Percentiles rank a stretch among this genome's conserved stretches.
These are phyloP conservation scores for Parazoanthus darwini DNA, from an alignment of 92 coral and sea anemone genomes.

Conservation along the genomic window DNA sequence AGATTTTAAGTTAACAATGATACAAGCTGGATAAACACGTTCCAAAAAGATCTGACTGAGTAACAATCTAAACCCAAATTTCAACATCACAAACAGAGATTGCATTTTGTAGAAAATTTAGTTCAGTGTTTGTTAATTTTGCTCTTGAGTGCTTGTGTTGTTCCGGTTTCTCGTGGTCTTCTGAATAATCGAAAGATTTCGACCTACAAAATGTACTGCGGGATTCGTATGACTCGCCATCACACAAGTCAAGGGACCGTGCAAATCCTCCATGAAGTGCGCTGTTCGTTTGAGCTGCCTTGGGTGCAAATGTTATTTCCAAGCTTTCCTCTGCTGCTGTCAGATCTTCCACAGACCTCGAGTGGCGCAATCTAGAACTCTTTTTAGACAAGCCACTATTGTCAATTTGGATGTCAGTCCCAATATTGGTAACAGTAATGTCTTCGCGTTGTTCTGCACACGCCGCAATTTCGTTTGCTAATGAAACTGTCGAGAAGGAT, in stretches of 20 bases:
- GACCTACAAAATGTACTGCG: background rate
- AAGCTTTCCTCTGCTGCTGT: background rate
- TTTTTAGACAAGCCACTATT: background rate
- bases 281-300: background rate
- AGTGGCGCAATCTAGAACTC: background rate
- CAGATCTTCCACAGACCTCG: background rate
- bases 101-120: background rate
- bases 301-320: background rate
- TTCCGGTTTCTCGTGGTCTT: background rate
- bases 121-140: background rate
- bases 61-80: background rate
- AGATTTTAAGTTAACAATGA: too few species aligned
- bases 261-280: background rate
- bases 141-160: background rate
- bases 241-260: background rate
- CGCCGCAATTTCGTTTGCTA: background rate
- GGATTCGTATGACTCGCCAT: background rate
- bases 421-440: background rate
- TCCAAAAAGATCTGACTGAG: background rate
- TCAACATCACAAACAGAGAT: slow-evolving; percentile 5
- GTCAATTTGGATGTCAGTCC: background rate
- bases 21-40: too few species aligned
- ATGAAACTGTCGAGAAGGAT: background rate
- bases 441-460: background rate
- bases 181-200: slow-evolving; percentile 9